Evolutionary conservation across 2,113 vertebrate genomes (phyloP).

Genomic region (Microtus montanus): DNA sequence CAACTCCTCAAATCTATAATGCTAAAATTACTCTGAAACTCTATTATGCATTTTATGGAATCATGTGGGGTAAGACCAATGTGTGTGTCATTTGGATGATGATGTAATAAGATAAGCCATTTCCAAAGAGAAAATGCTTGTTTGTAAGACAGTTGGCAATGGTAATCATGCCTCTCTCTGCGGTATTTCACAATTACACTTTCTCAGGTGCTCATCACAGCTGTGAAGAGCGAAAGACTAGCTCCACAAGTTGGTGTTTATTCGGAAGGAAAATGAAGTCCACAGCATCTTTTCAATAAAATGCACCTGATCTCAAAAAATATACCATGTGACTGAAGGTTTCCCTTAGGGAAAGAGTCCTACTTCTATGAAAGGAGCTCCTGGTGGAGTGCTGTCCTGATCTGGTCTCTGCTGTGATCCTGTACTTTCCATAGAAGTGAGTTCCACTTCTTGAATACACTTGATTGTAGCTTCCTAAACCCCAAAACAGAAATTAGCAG

Average conservation of each 20-base stretch:
- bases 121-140: background rate
- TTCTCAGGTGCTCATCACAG: background rate
- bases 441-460: background rate
- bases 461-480: background rate
- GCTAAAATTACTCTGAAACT: background rate
- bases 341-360: background rate
- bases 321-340: background rate
- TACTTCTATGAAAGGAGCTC: background rate
- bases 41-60: background rate
- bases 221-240: background rate
- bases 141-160: background rate
- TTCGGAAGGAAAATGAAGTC: background rate
- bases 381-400: background rate
- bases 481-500: background rate
- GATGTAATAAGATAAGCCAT: background rate
- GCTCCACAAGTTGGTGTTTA: background rate
- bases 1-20: background rate
- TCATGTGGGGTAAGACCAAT: background rate
- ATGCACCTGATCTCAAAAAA: background rate
- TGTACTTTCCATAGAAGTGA: background rate
- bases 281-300: background rate
- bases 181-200: background rate
- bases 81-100: background rate
- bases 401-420: no score
- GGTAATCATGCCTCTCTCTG: no score